phyloP scores from a whole-genome alignment of 2,797 vertebrate genomes.

The Lutjanus argentimaculatus region DNA sequence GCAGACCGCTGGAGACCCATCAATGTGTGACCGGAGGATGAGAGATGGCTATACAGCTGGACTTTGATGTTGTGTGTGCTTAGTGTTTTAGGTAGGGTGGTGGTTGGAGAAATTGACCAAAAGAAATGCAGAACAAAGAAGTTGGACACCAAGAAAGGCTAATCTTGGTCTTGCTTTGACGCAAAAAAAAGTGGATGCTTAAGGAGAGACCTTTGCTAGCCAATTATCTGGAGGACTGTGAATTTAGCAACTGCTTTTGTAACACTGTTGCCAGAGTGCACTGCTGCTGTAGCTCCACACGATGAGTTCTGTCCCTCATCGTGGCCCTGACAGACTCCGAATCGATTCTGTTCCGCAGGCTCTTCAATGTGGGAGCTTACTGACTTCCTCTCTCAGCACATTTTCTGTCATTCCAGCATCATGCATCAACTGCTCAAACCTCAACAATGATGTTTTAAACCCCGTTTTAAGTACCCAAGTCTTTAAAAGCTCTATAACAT shows the following conservation, averaged over 20 bases:
- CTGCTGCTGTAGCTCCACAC: slow-evolving; percentile 64
- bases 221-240: slow-evolving; percentile 52
- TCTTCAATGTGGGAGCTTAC: slow-evolving; percentile 37
- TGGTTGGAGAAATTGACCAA: slow-evolving; percentile 15
- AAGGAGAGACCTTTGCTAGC: slow-evolving; percentile 46
- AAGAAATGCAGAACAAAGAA: slow-evolving; percentile 34
- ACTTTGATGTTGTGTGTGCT: slow-evolving; percentile 35
- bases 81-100: slow-evolving; percentile 22
- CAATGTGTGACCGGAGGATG: slow-evolving; percentile 83
- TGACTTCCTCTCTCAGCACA: slow-evolving; percentile 29
- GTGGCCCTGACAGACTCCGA: slow-evolving; percentile 34
- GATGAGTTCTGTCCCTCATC: slow-evolving; percentile 37
- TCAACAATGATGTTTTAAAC: slow-evolving; percentile 39
- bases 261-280: slow-evolving; percentile 66
- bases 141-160: slow-evolving; percentile 29
- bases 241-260: slow-evolving; percentile 64
- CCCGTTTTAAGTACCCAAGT: slow-evolving; percentile 25
- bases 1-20: slow-evolving; percentile 96
- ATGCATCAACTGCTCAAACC: slow-evolving; percentile 35
- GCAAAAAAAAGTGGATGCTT: slow-evolving; percentile 33
- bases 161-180: slow-evolving; percentile 45
- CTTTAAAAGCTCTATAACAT: slow-evolving; percentile 36
- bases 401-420: slow-evolving; percentile 55
- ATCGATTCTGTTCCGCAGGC: slow-evolving; percentile 39
- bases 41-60: slow-evolving; percentile 21